Percentiles rank a stretch among this genome's conserved stretches.
phyloP scores from a whole-genome alignment of 2,113 vertebrate species.

The Plectropomus leopardus region DNA sequence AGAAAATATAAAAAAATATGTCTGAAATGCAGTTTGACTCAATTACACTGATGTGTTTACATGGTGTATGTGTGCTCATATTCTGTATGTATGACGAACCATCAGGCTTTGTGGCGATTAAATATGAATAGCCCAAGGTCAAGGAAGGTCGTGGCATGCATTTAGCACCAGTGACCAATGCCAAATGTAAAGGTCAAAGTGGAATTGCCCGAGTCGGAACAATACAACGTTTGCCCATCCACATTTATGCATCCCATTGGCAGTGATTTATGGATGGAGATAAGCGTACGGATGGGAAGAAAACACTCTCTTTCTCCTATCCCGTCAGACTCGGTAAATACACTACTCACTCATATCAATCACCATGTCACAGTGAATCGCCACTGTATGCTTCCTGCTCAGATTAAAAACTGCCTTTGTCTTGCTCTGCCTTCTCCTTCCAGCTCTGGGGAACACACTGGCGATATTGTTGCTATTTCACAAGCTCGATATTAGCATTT shows the following conservation, averaged over 20 bases:
- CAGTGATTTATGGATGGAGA: constrained; percentile 86
- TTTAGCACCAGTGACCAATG: constrained; percentile 83
- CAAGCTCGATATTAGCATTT: constrained; percentile 75
- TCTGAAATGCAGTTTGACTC: constrained; percentile 17
- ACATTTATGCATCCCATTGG: constrained; percentile 83
- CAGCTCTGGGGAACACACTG: constrained; percentile 78
- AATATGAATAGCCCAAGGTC: constrained; percentile 84
- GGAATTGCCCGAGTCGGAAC: constrained; percentile 79
- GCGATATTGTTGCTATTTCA: constrained; percentile 72
- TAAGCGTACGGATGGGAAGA: constrained; percentile 83
- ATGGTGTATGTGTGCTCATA: constrained; percentile 20
- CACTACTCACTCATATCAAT: constrained; percentile 86
- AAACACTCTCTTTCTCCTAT: constrained; percentile 86
- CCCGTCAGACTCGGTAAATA: constrained; percentile 87
- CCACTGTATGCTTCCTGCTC: constrained; percentile 79
- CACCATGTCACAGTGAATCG: constrained; percentile 84
- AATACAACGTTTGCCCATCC: constrained; percentile 70
- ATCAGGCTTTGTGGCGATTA: constrained; percentile 73
- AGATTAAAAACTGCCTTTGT: constrained; percentile 85
- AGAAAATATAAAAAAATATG: constrained; percentile 23
- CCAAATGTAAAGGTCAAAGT: constrained; percentile 86
- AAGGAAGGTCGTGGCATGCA: constrained; percentile 76
- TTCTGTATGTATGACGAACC: constrained; percentile 41
- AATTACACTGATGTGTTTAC: constrained; percentile 10
- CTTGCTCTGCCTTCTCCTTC: constrained; percentile 70